These are phyloP conservation scores for Heterotis niloticus DNA, from an alignment of 2,113 vertebrate genomes.

Conservation along the genomic window DNA sequence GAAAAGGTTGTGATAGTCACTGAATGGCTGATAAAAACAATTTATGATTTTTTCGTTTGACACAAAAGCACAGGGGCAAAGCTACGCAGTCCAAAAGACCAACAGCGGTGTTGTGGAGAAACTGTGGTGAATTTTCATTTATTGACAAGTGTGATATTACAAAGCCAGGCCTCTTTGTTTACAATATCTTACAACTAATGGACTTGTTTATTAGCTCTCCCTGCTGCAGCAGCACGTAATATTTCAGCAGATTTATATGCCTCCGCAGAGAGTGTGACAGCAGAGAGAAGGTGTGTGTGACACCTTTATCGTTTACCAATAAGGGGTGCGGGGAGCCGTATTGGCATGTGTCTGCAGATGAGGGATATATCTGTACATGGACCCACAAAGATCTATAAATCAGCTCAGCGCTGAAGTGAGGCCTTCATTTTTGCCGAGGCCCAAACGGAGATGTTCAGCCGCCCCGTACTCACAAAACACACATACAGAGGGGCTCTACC, in stretches of 20 bases:
- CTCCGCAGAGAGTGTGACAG: neutral
- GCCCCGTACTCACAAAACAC: neutral
- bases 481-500: constrained; percentile 55
- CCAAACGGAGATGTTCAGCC: too few species aligned
- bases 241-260: constrained; percentile 15
- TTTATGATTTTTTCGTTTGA: too few species aligned
- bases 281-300: neutral
- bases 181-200: constrained; percentile 2
- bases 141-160: neutral
- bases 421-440: too few species aligned
- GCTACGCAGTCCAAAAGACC: too few species aligned
- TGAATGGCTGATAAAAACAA: too few species aligned
- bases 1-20: too few species aligned
- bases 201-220: neutral
- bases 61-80: too few species aligned
- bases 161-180: neutral
- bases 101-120: neutral
- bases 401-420: neutral
- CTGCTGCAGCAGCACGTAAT: neutral
- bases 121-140: neutral
- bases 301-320: constrained; percentile 15
- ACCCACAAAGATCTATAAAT: neutral
- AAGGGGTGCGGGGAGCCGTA: neutral
- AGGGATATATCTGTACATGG: neutral
- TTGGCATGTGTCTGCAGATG: neutral